Percentiles rank a stretch among this genome's conserved stretches.
phyloP scores from a whole-genome alignment of 2,888 invertebrate genomes.

The Agriopis leucophaearia region DNA sequence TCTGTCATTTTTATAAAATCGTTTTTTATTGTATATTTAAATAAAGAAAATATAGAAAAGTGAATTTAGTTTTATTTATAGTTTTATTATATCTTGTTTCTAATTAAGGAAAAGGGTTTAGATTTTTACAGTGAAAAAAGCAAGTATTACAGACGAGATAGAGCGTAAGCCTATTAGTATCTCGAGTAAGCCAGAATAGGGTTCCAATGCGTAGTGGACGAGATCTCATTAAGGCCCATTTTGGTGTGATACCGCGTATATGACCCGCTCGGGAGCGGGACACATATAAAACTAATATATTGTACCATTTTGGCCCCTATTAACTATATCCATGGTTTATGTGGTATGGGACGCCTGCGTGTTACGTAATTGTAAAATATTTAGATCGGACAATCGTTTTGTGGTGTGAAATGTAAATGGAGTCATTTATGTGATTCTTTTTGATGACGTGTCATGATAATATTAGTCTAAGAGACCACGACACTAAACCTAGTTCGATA shows the following conservation, averaged over 20 bases:
- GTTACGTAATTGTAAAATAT: slow-evolving; percentile 33
- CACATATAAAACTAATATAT: slow-evolving; percentile 73
- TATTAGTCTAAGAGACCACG: no score
- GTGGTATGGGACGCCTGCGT: slow-evolving; percentile 20
- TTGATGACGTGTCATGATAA: background rate
- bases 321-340: slow-evolving; percentile 58
- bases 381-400: slow-evolving; percentile 29
- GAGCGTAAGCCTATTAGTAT: no score
- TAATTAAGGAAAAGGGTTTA: no score
- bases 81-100: no score
- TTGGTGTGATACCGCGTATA: slow-evolving; percentile 60
- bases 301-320: slow-evolving; percentile 64
- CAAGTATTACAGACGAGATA: no score
- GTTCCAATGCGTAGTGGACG: slow-evolving; percentile 42
- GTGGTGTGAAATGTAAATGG: slow-evolving; percentile 24
- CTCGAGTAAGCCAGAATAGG: no score
- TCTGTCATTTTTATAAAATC: no score
- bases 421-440: slow-evolving; percentile 4
- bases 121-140: no score
- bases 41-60: no score
- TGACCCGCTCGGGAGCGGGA: slow-evolving; percentile 57
- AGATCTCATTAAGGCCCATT: slow-evolving; percentile 60
- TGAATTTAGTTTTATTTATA: no score
- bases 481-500: no score
- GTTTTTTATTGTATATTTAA: no score